phyloP scores from a whole-genome alignment of 2,888 invertebrate species.

The Chrysolina oricalcia region DNA sequence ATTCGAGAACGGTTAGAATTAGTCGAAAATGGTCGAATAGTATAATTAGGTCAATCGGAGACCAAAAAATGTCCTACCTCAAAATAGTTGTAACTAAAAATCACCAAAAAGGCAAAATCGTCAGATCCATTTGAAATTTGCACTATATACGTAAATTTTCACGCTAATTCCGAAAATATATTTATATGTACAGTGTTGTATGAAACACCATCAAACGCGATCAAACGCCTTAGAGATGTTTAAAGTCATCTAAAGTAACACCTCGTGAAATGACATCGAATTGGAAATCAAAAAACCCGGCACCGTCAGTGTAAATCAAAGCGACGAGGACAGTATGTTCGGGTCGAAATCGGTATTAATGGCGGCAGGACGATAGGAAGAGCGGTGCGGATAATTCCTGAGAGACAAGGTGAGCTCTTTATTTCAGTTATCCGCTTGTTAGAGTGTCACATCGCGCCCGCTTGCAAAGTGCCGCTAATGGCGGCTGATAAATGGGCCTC shows the following conservation, averaged over 20 bases:
- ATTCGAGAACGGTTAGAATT: too few species aligned
- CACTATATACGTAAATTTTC: too few species aligned
- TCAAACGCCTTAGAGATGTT: too few species aligned
- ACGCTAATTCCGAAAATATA: too few species aligned
- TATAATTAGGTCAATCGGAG: too few species aligned
- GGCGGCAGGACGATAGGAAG: constrained; percentile 55
- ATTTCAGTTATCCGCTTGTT: constrained; percentile 69
- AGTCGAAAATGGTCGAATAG: too few species aligned
- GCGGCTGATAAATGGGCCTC: constrained; percentile 67
- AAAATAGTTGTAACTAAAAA: too few species aligned
- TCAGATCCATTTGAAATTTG: too few species aligned
- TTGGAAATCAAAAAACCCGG: neutral
- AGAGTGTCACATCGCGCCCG: constrained; percentile 65
- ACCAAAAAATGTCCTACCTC: too few species aligned
- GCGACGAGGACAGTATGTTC: constrained; percentile 11
- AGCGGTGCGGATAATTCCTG: constrained; percentile 64
- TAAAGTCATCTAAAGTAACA: neutral
- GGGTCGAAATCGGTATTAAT: constrained; percentile 51
- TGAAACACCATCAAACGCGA: too few species aligned
- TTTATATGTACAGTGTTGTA: too few species aligned
- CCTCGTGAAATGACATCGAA: neutral
- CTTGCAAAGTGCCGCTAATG: constrained; percentile 68
- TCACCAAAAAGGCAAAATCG: too few species aligned
- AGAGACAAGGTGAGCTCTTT: constrained; percentile 68
- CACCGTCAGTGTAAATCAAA: constrained; percentile 1